A percentile compares a stretch with the other conserved stretches of the same genome.
Evolutionary conservation across 2,888 invertebrate species (phyloP).

Genomic region (Eulithis prunata): DNA sequence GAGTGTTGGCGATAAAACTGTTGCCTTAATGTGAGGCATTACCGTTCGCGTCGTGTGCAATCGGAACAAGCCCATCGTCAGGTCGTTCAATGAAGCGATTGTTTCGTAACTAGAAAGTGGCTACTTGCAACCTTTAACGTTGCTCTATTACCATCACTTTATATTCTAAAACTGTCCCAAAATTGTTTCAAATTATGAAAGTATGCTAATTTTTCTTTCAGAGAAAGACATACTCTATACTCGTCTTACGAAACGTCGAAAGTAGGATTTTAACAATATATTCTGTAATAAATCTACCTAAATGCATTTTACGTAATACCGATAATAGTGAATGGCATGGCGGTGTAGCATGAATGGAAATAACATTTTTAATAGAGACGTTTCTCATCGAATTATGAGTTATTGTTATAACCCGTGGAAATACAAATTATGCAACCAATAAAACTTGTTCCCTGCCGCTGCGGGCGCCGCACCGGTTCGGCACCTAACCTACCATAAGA

Average conservation of each 20-base stretch:
- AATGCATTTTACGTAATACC: conserved; percentile 56
- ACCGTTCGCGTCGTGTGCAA: conserved; percentile 51
- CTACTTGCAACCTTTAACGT: conserved; percentile 53
- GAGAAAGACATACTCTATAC: conserved; percentile 26
- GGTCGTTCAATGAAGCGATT: conserved; percentile 69
- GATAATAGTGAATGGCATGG: conserved; percentile 47
- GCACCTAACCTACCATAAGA: conserved; percentile 44
- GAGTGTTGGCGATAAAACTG: conserved; percentile 43
- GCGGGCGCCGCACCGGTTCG: conserved; percentile 30
- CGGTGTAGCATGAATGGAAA: conserved; percentile 52
- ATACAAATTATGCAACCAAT: conserved; percentile 50
- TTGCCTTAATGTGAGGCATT: conserved; percentile 62
- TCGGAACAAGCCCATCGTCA: conserved; percentile 66
- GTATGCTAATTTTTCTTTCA: conserved; percentile 36
- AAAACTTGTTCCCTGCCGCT: conserved; percentile 37
- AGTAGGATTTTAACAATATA: conserved; percentile 51
- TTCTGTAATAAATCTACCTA: conserved; percentile 50
- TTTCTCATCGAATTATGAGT: conserved; percentile 35
- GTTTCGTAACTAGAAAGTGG: conserved; percentile 79
- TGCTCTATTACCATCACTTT: conserved; percentile 22
- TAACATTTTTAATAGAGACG: conserved; percentile 38
- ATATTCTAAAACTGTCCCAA: conserved; percentile 38
- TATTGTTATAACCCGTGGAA: conserved; percentile 48
- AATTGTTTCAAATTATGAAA: conserved; percentile 29
- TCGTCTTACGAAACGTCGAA: conserved; percentile 33